Percentiles rank a stretch among this genome's conserved stretches.
Evolutionary conservation across 2,888 invertebrate genomes (phyloP).

Genomic region (Calameuta idolon): DNA sequence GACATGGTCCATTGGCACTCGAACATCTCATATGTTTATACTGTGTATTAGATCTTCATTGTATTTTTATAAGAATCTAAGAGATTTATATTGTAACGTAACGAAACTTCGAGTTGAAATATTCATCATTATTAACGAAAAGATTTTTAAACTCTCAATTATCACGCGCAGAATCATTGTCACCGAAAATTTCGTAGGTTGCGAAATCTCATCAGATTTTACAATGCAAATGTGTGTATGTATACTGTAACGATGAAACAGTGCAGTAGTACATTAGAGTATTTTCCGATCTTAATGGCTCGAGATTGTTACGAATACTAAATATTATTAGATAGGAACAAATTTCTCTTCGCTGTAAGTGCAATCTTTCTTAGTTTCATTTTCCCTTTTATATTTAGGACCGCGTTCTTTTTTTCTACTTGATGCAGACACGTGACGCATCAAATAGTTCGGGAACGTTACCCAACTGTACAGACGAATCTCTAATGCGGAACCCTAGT

Average conservation of each 20-base stretch:
- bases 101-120: background rate
- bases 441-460: background rate
- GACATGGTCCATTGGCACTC: background rate
- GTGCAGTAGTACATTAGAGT: background rate
- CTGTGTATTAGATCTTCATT: background rate
- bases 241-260: background rate
- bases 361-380: background rate
- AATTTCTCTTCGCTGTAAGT: slow-evolving; percentile 20
- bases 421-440: background rate
- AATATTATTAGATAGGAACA: slow-evolving; percentile 33
- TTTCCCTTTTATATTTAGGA: background rate
- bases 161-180: background rate
- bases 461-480: background rate
- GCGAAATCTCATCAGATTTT: background rate
- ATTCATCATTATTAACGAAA: background rate
- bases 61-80: background rate
- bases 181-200: background rate
- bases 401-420: background rate
- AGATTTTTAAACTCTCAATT: background rate
- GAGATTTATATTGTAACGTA: background rate
- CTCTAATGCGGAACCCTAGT: slow-evolving; percentile 40
- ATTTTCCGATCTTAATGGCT: background rate
- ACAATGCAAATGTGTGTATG: background rate
- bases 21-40: background rate
- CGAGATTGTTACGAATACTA: slow-evolving; percentile 7